Percentiles rank a stretch among this genome's conserved stretches.
These are phyloP conservation scores for Coelopa pilipes DNA, from an alignment of 2,888 invertebrate species.

Conservation along the genomic window DNA sequence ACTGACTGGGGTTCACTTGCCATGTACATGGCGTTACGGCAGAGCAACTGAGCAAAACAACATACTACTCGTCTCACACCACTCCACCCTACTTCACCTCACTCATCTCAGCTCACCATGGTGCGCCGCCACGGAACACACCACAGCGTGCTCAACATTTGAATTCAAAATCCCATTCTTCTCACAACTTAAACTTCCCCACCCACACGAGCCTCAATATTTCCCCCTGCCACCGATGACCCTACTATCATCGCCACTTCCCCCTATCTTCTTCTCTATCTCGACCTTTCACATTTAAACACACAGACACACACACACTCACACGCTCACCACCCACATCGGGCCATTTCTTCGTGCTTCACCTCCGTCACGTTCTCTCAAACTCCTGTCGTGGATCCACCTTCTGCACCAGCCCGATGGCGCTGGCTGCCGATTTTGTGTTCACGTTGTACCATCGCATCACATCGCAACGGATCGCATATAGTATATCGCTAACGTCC, in stretches of 20 bases:
- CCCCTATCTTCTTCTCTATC: background rate
- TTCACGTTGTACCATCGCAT: background rate
- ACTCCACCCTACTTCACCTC: background rate
- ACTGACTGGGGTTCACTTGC: slow-evolving; percentile 32
- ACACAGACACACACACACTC: slow-evolving; percentile 3
- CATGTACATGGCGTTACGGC: slow-evolving; percentile 25
- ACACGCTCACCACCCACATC: background rate
- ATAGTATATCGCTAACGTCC: slow-evolving; percentile 31
- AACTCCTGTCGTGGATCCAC: slow-evolving; percentile 3
- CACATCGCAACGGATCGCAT: slow-evolving; percentile 2
- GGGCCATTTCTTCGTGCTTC: background rate
- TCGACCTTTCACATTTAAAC: slow-evolving; percentile 14
- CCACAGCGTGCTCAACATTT: slow-evolving; percentile 33
- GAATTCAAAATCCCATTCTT: slow-evolving; percentile 33
- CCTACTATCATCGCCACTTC: background rate
- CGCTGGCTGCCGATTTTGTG: slow-evolving; percentile 18
- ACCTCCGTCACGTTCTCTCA: slow-evolving; percentile 2
- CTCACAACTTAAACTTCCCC: slow-evolving; percentile 9
- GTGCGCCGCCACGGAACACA: slow-evolving; percentile 7
- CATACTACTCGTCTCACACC: slow-evolving; percentile 17
- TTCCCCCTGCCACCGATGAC: background rate
- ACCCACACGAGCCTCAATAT: background rate
- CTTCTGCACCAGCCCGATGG: background rate
- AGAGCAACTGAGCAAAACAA: slow-evolving; percentile 1
- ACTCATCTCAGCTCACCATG: background rate